phyloP scores from a whole-genome alignment of 2,797 vertebrate species.

The Darevskia mixta region DNA sequence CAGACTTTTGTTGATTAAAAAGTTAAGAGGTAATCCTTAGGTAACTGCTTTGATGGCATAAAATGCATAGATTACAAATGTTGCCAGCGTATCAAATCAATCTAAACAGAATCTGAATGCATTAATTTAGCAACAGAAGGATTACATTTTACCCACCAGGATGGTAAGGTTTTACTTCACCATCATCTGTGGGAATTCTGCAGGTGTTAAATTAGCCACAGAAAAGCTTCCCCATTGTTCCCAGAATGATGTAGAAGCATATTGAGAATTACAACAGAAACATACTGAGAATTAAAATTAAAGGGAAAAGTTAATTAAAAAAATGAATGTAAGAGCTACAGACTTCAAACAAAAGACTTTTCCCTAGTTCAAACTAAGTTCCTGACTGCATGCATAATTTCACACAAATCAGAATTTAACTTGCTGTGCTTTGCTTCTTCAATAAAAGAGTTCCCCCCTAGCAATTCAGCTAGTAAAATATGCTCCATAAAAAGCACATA shows the following conservation, averaged over 20 bases:
- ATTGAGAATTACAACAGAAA: slow-evolving; percentile 66
- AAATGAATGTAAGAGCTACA: slow-evolving; percentile 60
- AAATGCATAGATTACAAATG: slow-evolving; percentile 32
- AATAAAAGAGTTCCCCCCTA: slow-evolving; percentile 15
- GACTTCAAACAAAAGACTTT: slow-evolving; percentile 69
- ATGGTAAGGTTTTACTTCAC: slow-evolving; percentile 44
- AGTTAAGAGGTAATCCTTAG: slow-evolving; percentile 30
- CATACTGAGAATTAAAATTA: slow-evolving; percentile 70
- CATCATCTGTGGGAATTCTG: slow-evolving; percentile 60
- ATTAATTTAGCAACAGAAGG: slow-evolving; percentile 48
- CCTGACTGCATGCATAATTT: slow-evolving; percentile 59
- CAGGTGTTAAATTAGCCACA: slow-evolving; percentile 64
- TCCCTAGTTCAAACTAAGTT: slow-evolving; percentile 55
- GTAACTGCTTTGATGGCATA: slow-evolving; percentile 46
- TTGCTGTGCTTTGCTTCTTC: slow-evolving; percentile 46
- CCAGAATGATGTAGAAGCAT: slow-evolving; percentile 62
- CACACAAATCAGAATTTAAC: slow-evolving; percentile 49
- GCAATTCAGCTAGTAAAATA: slow-evolving; percentile 28
- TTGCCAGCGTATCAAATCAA: slow-evolving; percentile 39
- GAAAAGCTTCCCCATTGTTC: slow-evolving; percentile 64
- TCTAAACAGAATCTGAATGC: slow-evolving; percentile 48
- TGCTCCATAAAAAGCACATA: background rate
- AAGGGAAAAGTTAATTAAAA: slow-evolving; percentile 67
- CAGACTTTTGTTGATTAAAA: slow-evolving; percentile 32
- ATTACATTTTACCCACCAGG: slow-evolving; percentile 9